Base-by-base conservation (phyloP, 2,888 invertebrate species). In the Heliconius erato region DNA sequence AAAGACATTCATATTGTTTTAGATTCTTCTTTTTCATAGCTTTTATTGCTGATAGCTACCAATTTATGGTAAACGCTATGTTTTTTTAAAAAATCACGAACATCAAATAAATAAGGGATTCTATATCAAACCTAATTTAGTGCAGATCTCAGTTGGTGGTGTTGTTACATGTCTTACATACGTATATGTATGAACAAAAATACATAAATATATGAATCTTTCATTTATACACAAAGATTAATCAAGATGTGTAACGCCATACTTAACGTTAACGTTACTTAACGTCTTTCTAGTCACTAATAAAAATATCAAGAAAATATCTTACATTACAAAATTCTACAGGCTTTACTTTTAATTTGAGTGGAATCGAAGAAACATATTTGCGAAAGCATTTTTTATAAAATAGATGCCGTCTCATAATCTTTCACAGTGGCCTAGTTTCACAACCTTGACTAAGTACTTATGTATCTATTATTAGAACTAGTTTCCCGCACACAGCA, bases 391-490 rank as follows among this genome's bases (percentile, higher is more conserved):
- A 79, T 44, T 54, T 40, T n/a, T 54, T 69, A 68, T 69, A 78
- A 82, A 59, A 79, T 83, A 86, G 80, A 82, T 86, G 86, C 85
- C 85, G 85, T 85, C 87, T 85, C 84, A 86, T 87, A 88, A 89
- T 88, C 86, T 92, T 91, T 90, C 89, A 90, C 90, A 90, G 91
- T 91, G 94, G 88, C 94, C 94, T 91, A 94, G 94, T 93, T 94
- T 90, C 89, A 85, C 91, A 93, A 93, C 94, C 95, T 94, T 94
- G 94, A 92, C 89, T 90, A 90, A 88, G 90, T 92, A 92, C 92
- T 89, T 87, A 87, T 88, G 91, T 89, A 91, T 92, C 93, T 94
- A 94, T 91, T 93, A 93, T 93, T 93, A 90, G 87, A 90, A 90
- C 89, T 90, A 89, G 90, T 90, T 91, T 91, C 91, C 91, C 91